Conservation (phyloP, 2,113 vertebrate species). For the Bufo bufo region DNA sequence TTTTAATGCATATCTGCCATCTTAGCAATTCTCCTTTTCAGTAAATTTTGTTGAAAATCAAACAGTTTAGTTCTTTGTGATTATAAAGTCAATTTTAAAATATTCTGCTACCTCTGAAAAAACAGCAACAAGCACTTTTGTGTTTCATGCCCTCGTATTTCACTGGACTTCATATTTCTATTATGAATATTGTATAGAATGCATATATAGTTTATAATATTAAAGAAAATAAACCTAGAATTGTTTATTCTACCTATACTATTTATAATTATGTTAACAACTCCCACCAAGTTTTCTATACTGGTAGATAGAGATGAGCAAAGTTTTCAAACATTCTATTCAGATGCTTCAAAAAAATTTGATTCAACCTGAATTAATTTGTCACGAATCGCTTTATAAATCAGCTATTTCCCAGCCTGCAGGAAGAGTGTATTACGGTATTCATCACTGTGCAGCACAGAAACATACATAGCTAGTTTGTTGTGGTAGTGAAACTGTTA, state of each 20-base stretch:
- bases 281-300: no score
- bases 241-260: background rate
- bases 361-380: no score
- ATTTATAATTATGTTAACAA: no score
- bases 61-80: background rate
- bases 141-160: background rate
- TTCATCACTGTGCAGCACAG: no score
- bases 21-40: conserved; percentile 28
- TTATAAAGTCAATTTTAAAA: conserved; percentile 8
- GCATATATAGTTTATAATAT: background rate
- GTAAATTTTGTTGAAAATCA: conserved; percentile 46
- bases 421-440: no score
- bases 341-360: no score
- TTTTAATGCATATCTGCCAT: conserved; percentile 37
- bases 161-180: background rate
- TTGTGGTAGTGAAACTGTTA: no score
- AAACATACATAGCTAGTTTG: no score
- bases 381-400: no score
- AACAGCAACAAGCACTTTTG: background rate
- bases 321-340: no score
- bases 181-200: background rate
- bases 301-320: no score
- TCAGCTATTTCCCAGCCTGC: no score
- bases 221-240: background rate
- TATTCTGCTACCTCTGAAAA: background rate